These are phyloP conservation scores for Disparrhopalites patrizii DNA, from an alignment of 2,888 invertebrate species.

Conservation along the genomic window DNA sequence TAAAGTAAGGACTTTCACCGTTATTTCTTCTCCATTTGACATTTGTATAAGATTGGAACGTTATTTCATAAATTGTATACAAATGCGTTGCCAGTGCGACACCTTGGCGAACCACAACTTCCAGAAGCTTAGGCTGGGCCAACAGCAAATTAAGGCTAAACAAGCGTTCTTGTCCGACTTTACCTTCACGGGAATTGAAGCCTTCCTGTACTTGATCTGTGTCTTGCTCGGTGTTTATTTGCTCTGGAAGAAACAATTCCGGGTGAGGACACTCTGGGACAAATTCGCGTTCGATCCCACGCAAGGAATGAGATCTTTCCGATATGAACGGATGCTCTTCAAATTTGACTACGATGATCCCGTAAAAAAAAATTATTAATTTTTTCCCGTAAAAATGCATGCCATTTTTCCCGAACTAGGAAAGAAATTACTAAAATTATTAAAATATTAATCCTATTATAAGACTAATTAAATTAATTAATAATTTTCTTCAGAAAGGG, in stretches of 20 bases:
- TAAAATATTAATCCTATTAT: too few species aligned
- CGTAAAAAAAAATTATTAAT: too few species aligned
- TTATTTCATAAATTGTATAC: too few species aligned
- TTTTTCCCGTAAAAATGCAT: too few species aligned
- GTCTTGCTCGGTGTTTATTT: not conserved
- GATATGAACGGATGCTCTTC: conserved; percentile 9
- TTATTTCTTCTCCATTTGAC: too few species aligned
- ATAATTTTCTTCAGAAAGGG: too few species aligned
- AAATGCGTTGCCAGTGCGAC: not conserved
- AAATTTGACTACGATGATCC: conserved; percentile 10
- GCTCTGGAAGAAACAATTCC: not conserved
- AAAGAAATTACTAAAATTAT: too few species aligned
- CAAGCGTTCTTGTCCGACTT: not conserved
- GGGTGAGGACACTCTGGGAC: not conserved
- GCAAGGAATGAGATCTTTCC: conserved; percentile 13
- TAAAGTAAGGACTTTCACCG: too few species aligned
- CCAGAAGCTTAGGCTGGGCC: not conserved
- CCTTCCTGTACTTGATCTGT: not conserved
- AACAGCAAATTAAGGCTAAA: not conserved
- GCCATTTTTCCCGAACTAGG: too few species aligned
- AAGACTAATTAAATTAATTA: too few species aligned
- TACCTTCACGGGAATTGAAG: not conserved
- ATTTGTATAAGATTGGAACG: too few species aligned
- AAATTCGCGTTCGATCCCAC: conserved; percentile 9
- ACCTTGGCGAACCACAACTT: not conserved